Base-by-base conservation (phyloP, 1,140 invertebrate species). In the Acyrthosiphon pisum region DNA sequence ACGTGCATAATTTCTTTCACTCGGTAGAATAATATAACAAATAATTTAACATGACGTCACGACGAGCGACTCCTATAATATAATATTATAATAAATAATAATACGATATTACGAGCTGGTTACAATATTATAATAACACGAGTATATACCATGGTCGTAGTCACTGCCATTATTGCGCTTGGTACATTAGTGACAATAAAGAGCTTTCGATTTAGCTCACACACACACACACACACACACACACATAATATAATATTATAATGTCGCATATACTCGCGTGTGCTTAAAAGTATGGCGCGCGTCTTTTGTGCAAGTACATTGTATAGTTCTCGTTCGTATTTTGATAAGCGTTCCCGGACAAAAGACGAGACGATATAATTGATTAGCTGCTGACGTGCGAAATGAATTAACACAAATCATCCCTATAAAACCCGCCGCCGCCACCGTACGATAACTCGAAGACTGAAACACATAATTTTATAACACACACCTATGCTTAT, bases 381-480 rank as follows among this genome's bases (percentile, higher is more conserved):
- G 60, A 76, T 76, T 76, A n/a, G 60, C 60, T 76, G 30, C 60
- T 18, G 60, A 76, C 60, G 30, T n/a, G 60, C 60, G 14, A 76
- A 76, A 76, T 76, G 60, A 76, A 76, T 76, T 76, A 76, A 76
- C 60, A 76, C 60, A 76, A 76, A 76, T 76, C 60, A 76, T 76
- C n/a, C 30, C 30, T 76, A 76, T 68, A 76, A 18, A 76, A n/a
- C n/a, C 60, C 60, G 1, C 30, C 60, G 4, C 60, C 30, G 60
- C 56, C 26, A 11, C 26, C 60, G 30, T n/a, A 0, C 30, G 2
- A 20, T 30, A 14, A 30, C 11, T 68, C 23, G 23, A 26, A 56
- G 56, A 26, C 56, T 26, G 26, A 56, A 56, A 56, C 56, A 8
- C 23, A 56, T 56, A 56, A 56, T 56, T 56, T 26, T 23, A 41